phyloP scores from a whole-genome alignment of 2,888 invertebrate species.

The Monochamus alternatus region DNA sequence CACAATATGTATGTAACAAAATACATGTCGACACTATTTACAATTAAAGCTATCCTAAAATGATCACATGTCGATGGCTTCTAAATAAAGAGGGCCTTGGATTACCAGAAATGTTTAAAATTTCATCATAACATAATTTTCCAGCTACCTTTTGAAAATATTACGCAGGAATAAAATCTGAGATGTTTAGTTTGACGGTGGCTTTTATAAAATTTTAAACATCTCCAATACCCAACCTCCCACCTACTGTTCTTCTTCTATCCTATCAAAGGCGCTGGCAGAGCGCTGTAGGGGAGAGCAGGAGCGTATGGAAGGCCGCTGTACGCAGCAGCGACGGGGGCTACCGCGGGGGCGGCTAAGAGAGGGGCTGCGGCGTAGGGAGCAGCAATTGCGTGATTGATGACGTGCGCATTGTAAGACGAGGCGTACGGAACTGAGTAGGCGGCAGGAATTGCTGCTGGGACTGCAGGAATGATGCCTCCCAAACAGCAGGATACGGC shows the following conservation, averaged over 20 bases:
- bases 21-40: background rate
- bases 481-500: constrained; percentile 56
- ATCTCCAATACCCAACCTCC: background rate
- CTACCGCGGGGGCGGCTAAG: constrained; percentile 62
- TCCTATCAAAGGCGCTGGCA: constrained; percentile 26
- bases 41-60: constrained; percentile 10
- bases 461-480: constrained; percentile 62
- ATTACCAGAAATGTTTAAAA: background rate
- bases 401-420: constrained; percentile 83
- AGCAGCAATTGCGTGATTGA: constrained; percentile 83
- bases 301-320: constrained; percentile 49
- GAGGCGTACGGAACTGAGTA: constrained; percentile 82
- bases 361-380: constrained; percentile 73
- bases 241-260: constrained; percentile 8
- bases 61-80: constrained; percentile 18
- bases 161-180: background rate
- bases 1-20: constrained; percentile 11
- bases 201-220: background rate
- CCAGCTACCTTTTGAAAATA: too few species aligned
- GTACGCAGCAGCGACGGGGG: constrained; percentile 57
- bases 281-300: constrained; percentile 48
- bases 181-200: too few species aligned
- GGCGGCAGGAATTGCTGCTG: constrained; percentile 71
- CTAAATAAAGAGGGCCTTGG: background rate
- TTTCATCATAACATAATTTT: background rate